Evolutionary conservation across 2,113 vertebrate species (phyloP), one percentile per base, ranked within the genome.

Genomic region (Austrofundulus limnaeus): DNA sequence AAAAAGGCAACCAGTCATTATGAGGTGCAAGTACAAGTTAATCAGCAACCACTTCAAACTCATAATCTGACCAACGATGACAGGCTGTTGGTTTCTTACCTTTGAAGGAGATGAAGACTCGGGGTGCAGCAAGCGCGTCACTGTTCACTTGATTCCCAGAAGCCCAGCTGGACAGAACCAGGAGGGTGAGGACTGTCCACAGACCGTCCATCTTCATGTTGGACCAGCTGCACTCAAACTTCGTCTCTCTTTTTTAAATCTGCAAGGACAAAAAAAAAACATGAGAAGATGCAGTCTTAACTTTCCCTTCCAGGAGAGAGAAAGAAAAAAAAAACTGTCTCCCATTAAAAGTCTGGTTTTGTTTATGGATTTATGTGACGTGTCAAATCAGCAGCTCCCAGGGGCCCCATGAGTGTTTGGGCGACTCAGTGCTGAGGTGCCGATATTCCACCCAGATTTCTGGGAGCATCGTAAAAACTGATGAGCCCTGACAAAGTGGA

Each of bases 31-130:
- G 31, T 10, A 34, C 8, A 9, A 34, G 5, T 10, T 34, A 34
- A 34, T 28, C 28, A 28, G 28, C 28, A 28, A 5, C 9, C 31
- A 34, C 9, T 2, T 14, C 2, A 54, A 38, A 12, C 17, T n/a
- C 4, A 16, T 24, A 54, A 14, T 12, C 5, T 37, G 56, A 59
- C n/a, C 42, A 67, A 42, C 10, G 54, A 5, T 6, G 8, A 60
- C 41, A 46, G 42, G 38, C 62, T 19, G 21, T 25, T 19, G 5
- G 69, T 34, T 48, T 74, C 86, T 73, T 92, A 93, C 92, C 92
- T 92, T 93, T 93, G 78, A 92, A 92, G 77, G 92, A 85, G 78
- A 93, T 88, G 77, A 89, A 92, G 79, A 93, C 91, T 0, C 92
- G 87, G 9, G 92, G 92, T 1, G 92, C 89, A 0, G 91, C 87